Conservation (phyloP, 2,888 invertebrate species). For the Coenonympha arcania region DNA sequence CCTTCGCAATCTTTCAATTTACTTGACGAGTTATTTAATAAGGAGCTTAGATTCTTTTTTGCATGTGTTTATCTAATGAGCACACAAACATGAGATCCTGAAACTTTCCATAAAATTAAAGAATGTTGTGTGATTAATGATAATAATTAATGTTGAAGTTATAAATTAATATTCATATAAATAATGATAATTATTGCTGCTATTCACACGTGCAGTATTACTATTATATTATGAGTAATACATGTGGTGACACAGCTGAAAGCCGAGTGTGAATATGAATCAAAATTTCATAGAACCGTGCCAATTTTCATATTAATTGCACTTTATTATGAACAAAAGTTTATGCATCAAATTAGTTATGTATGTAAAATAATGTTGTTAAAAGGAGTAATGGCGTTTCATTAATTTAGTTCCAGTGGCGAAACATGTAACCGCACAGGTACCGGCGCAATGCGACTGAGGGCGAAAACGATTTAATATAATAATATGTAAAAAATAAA, state of each 20-base stretch:
- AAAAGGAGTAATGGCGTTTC: conserved; percentile 31
- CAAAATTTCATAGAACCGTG: conserved; percentile 39
- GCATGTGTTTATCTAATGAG: background rate
- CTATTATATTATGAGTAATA: conserved; percentile 11
- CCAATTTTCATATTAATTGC: conserved; percentile 45
- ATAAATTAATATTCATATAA: too few relatives aligned
- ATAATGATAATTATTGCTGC: background rate
- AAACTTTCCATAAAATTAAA: too few relatives aligned
- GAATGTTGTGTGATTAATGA: too few relatives aligned
- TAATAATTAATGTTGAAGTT: too few relatives aligned
- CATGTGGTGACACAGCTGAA: conserved; percentile 17
- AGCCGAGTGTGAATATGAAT: conserved; percentile 35
- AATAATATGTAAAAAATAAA: conserved; percentile 30
- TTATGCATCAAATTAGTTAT: conserved; percentile 30
- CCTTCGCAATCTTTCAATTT: conserved; percentile 59
- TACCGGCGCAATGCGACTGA: conserved; percentile 20
- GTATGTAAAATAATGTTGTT: conserved; percentile 30
- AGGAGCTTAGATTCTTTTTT: conserved; percentile 11
- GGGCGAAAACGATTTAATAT: conserved; percentile 21
- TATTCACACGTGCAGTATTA: background rate
- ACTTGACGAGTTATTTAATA: conserved; percentile 27
- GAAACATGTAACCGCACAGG: conserved; percentile 30
- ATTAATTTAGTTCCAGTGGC: conserved; percentile 31
- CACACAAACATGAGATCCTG: too few relatives aligned
- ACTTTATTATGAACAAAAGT: conserved; percentile 36